A percentile compares a stretch with the other conserved stretches of the same genome.
Evolutionary conservation across 2,113 vertebrate species (phyloP).

Genomic region (Halichoeres trimaculatus): DNA sequence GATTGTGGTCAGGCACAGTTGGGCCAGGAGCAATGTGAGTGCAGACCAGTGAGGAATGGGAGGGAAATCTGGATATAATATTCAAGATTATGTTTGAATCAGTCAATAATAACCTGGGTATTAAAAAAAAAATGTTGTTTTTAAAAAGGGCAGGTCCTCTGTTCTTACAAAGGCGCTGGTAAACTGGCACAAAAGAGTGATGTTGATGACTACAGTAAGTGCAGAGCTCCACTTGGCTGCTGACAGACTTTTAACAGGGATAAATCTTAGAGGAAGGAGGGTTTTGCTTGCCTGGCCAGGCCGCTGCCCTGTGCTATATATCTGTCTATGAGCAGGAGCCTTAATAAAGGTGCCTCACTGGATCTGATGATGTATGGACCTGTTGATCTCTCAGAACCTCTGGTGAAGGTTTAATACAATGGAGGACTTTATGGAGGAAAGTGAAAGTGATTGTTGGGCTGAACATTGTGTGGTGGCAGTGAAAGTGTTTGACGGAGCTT

Average conservation of each 20-base stretch:
- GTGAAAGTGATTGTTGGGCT: not conserved
- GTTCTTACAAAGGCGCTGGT: too few relatives aligned
- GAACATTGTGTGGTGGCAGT: not conserved
- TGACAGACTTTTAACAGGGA: not conserved
- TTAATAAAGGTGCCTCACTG: constrained; percentile 3
- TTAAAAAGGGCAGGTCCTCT: too few relatives aligned
- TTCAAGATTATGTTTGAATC: too few relatives aligned
- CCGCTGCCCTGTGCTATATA: constrained; percentile 8
- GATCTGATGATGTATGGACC: not conserved
- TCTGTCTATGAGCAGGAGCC: not conserved
- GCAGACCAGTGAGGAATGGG: too few relatives aligned
- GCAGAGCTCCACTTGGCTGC: not conserved
- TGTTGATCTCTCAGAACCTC: constrained; percentile 24
- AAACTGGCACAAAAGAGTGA: too few relatives aligned
- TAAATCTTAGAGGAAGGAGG: constrained; percentile 6
- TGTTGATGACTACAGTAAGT: not conserved
- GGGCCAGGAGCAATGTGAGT: too few relatives aligned
- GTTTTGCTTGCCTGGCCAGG: constrained; percentile 9
- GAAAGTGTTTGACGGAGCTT: not conserved
- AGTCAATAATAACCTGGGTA: too few relatives aligned
- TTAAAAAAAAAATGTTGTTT: too few relatives aligned
- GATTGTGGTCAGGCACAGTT: too few relatives aligned
- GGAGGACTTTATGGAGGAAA: not conserved
- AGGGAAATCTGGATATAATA: too few relatives aligned
- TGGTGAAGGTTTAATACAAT: constrained; percentile 33